Base-by-base conservation (phyloP, 2,797 vertebrate species). In the Parotocinclus haroldoi region DNA sequence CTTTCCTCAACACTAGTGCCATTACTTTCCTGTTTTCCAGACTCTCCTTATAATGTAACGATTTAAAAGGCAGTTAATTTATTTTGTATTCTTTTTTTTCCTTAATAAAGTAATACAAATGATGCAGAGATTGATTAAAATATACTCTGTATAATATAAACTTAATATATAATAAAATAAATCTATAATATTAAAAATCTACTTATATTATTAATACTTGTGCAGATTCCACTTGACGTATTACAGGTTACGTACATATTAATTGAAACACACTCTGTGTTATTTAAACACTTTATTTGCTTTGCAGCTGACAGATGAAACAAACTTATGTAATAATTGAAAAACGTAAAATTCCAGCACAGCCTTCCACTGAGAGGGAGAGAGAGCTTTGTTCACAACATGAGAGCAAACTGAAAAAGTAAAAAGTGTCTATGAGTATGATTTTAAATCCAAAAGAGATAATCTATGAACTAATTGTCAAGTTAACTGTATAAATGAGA, bases 21-120 rank as follows among this genome's bases (percentile, higher is more conserved):
- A 82, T 81, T 88, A 88, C 80, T 79, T 90, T 95, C 92, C 93
- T 91, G 92, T 86, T 77, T 84, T 82, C 76, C 77, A 81, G 61
- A n/a, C 66, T 69, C 58, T 54, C 17, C 39, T 52, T 39, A 12
- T 13, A 19, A 1, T 63, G 10, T 9, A 13, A 44, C 40, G 5
- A 11, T 42, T 42, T 42, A 9, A 42, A 42, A 42, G 8, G 40
- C 9, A 42, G 9, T 5, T 27, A 5, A 27, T 27, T 2, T 27
- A 2, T 27, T 2, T 5, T 27, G 27, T 27, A 2, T 27, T 2
- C 27, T 27, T 27, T 27, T 27, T 27, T 27, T 27, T 5, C 27
- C 27, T 2, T 5, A 27, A 27, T 27, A 27, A 27, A 27, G 2
- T 5, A 27, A 27, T 27, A 27, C 27, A 27, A 2, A 27, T 27